A percentile compares a stretch with the other conserved stretches of the same genome.
phyloP scores from a whole-genome alignment of 2,888 invertebrate species.

The Lissonota sp. region DNA sequence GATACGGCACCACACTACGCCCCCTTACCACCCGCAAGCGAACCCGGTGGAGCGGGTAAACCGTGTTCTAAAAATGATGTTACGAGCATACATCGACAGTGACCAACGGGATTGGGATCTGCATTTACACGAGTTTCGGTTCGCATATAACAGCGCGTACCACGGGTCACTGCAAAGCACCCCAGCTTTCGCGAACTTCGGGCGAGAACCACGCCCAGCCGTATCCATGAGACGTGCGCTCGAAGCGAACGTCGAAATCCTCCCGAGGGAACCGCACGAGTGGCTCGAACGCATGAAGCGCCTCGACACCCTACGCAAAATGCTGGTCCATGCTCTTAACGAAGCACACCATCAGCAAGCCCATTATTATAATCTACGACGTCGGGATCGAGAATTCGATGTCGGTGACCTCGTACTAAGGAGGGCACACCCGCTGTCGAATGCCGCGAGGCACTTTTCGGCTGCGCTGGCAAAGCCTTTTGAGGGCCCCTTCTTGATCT shows the following conservation, averaged over 20 bases:
- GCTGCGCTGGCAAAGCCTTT: constrained; percentile 26
- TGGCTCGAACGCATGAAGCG: constrained; percentile 42
- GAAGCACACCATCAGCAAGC: constrained; percentile 48
- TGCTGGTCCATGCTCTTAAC: constrained; percentile 29
- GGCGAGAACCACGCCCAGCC: constrained; percentile 42
- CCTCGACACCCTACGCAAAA: constrained; percentile 12
- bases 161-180: constrained; percentile 51
- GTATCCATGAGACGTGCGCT: constrained; percentile 5
- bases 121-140: constrained; percentile 49
- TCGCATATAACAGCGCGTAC: constrained; percentile 61
- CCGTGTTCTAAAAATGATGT: constrained; percentile 62
- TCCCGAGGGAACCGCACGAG: constrained; percentile 2
- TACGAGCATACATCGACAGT: constrained; percentile 21
- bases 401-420: constrained; percentile 56
- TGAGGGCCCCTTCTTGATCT: constrained; percentile 29
- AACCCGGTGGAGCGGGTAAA: constrained; percentile 46
- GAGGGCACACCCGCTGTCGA: constrained; percentile 50
- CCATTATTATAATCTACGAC: constrained; percentile 59
- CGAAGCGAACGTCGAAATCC: constrained; percentile 5
- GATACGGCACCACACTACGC: constrained; percentile 2
- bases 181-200: constrained; percentile 66
- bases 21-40: constrained; percentile 36
- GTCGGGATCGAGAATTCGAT: constrained; percentile 18
- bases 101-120: constrained; percentile 59
- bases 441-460: constrained; percentile 37